phyloP scores from a whole-genome alignment of 2,888 invertebrate genomes.

The Eupithecia subumbrata region DNA sequence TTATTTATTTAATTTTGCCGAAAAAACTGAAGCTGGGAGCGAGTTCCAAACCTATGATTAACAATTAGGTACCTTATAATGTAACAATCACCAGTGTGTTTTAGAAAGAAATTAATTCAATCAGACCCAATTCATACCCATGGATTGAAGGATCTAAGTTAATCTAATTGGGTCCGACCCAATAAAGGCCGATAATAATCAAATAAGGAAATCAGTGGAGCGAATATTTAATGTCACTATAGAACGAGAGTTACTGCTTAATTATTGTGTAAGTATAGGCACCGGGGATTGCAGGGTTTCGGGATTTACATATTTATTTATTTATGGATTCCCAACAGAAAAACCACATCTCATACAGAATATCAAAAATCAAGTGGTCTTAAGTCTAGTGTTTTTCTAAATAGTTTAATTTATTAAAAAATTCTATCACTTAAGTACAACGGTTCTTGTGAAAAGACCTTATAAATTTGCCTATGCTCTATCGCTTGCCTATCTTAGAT shows the following conservation, averaged over 20 bases:
- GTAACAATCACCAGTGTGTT: background rate
- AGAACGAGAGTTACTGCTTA: background rate
- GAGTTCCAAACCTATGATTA: too few relatives aligned
- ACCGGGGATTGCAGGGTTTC: background rate
- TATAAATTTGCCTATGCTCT: background rate
- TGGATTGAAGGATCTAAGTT: background rate
- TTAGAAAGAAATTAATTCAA: background rate
- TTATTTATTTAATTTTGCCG: too few relatives aligned
- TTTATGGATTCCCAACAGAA: too few relatives aligned
- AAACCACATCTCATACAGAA: too few relatives aligned
- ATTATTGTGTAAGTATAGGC: background rate
- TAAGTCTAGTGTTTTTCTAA: too few relatives aligned
- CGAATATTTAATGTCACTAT: constrained; percentile 1
- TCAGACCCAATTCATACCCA: constrained; percentile 4
- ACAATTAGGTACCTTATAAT: background rate
- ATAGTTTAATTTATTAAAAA: too few relatives aligned
- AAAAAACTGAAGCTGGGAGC: too few relatives aligned
- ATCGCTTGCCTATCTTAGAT: background rate
- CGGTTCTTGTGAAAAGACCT: background rate
- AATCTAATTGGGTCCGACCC: constrained; percentile 15
- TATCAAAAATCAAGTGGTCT: too few relatives aligned
- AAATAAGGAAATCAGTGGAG: constrained; percentile 11
- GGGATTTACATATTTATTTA: too few relatives aligned
- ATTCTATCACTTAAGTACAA: too few relatives aligned
- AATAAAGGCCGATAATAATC: constrained; percentile 5